phyloP scores from a whole-genome alignment of 2,888 invertebrate genomes.

The Gonocerus acuteangulatus region DNA sequence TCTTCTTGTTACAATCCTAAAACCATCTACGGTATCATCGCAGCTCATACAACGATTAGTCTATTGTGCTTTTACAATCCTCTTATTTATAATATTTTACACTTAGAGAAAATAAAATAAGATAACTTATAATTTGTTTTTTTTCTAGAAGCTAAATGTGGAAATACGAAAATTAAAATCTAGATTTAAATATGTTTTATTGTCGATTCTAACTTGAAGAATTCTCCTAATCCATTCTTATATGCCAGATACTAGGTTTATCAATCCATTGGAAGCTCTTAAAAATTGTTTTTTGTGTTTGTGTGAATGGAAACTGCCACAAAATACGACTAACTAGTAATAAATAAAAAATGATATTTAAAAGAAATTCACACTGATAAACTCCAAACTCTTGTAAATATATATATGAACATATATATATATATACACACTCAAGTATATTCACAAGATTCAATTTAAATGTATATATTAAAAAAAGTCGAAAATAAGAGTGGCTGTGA shows the following conservation, averaged over 20 bases:
- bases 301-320: constrained; percentile 6
- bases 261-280: constrained; percentile 21
- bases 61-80: constrained; percentile 20
- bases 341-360: not conserved
- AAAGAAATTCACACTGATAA: not conserved
- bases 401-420: constrained; percentile 15
- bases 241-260: constrained; percentile 18
- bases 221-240: constrained; percentile 18
- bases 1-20: constrained; percentile 3
- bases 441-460: not conserved
- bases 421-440: constrained; percentile 11
- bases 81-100: constrained; percentile 9
- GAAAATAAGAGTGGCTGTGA: not conserved
- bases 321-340: not conserved
- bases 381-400: not conserved
- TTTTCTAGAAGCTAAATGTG: constrained; percentile 14
- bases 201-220: constrained; percentile 22
- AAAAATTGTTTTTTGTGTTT: constrained; percentile 1
- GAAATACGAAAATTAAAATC: constrained; percentile 19
- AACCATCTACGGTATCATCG: constrained; percentile 10
- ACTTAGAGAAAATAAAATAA: constrained; percentile 14
- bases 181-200: constrained; percentile 20
- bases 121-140: not conserved
- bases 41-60: constrained; percentile 15
- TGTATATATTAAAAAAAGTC: not conserved